phyloP scores from a whole-genome alignment of 1,140 invertebrate species.

The Lucilia cuprina region DNA sequence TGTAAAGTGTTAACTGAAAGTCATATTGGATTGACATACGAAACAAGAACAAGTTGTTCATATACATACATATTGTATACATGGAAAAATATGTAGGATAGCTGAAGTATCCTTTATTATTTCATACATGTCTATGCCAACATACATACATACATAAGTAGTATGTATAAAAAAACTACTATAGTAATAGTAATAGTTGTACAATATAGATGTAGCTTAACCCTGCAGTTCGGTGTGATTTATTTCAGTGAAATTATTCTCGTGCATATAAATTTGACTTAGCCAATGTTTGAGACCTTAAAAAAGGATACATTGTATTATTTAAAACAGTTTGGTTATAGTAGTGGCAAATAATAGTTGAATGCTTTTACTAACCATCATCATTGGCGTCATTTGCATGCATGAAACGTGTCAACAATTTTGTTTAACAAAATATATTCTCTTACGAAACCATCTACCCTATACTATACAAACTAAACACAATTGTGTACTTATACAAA shows the following conservation, averaged over 20 bases:
- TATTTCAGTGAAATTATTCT: no score
- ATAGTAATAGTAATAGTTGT: no score
- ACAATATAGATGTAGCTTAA: no score
- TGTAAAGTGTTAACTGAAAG: constrained; percentile 17
- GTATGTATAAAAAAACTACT: no score
- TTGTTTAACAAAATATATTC: constrained; percentile 4
- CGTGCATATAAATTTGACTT: no score
- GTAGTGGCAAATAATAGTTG: not conserved
- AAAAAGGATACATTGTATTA: no score
- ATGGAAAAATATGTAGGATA: not conserved
- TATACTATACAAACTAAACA: not conserved
- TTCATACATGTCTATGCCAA: no score
- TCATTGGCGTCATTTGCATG: constrained; percentile 13
- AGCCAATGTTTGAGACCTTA: no score
- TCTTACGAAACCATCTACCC: not conserved
- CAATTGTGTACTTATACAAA: not conserved
- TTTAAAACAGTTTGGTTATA: not conserved
- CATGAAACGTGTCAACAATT: constrained; percentile 13
- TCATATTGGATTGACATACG: not conserved
- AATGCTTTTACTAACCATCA: not conserved
- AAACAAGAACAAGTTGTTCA: not conserved
- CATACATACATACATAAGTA: no score
- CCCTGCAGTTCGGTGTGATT: no score
- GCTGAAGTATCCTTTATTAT: not conserved
- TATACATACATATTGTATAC: not conserved